Conservation (phyloP, 2,797 vertebrate genomes). For the Microctenopoma steveboyesi region DNA sequence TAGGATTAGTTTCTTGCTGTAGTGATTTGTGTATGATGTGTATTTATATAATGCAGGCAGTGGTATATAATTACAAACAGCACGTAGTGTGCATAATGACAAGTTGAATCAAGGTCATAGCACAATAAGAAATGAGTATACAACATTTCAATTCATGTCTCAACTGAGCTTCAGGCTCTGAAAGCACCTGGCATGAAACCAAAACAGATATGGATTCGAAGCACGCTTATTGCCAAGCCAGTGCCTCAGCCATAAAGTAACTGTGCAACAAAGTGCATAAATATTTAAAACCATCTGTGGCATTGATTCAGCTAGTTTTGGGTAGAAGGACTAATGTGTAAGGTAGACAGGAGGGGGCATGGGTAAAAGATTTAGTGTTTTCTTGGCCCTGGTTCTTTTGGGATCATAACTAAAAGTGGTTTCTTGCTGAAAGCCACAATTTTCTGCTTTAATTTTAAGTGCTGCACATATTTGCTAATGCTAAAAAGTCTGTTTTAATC, state of each 20-base stretch:
- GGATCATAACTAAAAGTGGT: not conserved
- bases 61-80: not conserved
- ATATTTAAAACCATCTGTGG: slow-evolving; percentile 47
- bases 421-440: not conserved
- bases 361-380: slow-evolving; percentile 13
- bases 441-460: not conserved
- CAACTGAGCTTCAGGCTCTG: slow-evolving; percentile 30
- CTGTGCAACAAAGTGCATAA: slow-evolving; percentile 40
- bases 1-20: not conserved
- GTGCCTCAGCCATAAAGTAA: slow-evolving; percentile 36
- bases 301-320: slow-evolving; percentile 41
- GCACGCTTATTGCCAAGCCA: slow-evolving; percentile 26
- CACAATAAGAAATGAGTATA: slow-evolving; percentile 27
- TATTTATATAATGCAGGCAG: slow-evolving; percentile 6
- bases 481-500: not conserved
- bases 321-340: slow-evolving; percentile 27
- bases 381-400: slow-evolving; percentile 6
- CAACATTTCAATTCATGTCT: slow-evolving; percentile 37
- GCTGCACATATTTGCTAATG: too few relatives aligned
- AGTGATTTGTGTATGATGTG: not conserved
- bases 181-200: slow-evolving; percentile 28
- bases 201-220: slow-evolving; percentile 45
- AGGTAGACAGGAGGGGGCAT: slow-evolving; percentile 13
- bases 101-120: slow-evolving; percentile 20
- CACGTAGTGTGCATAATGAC: slow-evolving; percentile 27